Conservation (phyloP, 2,888 invertebrate genomes). For the Autographa pulchrina region DNA sequence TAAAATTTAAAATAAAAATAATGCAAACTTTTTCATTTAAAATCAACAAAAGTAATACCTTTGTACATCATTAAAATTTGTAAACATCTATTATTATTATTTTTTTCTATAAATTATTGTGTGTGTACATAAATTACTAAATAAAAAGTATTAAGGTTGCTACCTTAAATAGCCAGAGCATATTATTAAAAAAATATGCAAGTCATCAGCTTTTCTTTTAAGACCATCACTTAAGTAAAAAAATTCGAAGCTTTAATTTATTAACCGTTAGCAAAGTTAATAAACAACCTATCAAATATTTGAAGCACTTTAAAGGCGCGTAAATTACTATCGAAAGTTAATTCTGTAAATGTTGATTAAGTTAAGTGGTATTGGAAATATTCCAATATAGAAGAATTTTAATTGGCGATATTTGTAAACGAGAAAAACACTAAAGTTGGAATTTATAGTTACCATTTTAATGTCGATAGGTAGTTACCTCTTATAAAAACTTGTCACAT, state of each 20-base stretch:
- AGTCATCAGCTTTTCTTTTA: not conserved
- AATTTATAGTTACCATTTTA: not conserved
- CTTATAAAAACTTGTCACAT: not conserved
- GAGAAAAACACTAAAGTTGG: no score
- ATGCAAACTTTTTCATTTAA: no score
- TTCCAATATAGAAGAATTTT: conserved; percentile 12
- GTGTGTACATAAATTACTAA: no score
- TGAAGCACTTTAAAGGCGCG: conserved; percentile 24
- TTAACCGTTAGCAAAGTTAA: conserved; percentile 7
- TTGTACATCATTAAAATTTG: no score
- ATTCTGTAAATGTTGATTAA: conserved; percentile 19
- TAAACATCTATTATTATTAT: no score
- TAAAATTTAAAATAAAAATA: no score
- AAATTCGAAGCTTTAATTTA: not conserved
- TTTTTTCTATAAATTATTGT: no score
- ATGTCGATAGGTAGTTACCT: not conserved
- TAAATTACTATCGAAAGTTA: conserved; percentile 34
- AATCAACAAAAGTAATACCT: no score
- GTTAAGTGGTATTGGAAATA: conserved; percentile 13
- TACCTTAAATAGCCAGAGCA: no score
- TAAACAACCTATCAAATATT: conserved; percentile 18
- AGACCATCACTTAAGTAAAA: not conserved
- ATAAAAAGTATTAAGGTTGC: no score
- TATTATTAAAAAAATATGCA: not conserved
- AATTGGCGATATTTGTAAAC: conserved; percentile 24